Percentiles rank a stretch among this genome's conserved stretches.
These are phyloP conservation scores for Hemicentrotus pulcherrimus DNA, from an alignment of 35 echinoderm and acorn worm genomes.

Conservation along the genomic window DNA sequence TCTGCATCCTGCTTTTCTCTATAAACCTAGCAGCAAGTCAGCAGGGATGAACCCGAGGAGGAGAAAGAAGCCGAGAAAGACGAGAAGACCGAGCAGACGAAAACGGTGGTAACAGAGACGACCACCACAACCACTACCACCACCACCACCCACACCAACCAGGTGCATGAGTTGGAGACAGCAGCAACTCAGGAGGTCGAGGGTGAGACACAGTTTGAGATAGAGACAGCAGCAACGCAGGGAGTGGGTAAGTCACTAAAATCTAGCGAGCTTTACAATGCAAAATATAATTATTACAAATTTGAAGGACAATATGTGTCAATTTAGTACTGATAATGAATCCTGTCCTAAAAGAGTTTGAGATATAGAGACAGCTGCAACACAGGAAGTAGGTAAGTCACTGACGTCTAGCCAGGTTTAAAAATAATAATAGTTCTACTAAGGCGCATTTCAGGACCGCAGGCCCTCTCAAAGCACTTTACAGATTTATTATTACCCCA, in stretches of 20 bases:
- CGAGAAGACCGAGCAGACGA: conserved; percentile 26
- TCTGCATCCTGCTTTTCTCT: background rate
- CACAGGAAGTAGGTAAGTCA: too few relatives aligned
- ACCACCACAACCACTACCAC: background rate
- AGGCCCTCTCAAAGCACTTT: too few relatives aligned
- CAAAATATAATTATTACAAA: too few relatives aligned
- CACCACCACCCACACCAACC: background rate
- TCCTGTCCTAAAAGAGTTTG: too few relatives aligned
- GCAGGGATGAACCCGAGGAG: conserved; percentile 42
- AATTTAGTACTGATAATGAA: too few relatives aligned
- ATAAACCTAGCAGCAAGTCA: background rate
- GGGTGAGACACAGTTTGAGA: background rate
- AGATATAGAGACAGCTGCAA: too few relatives aligned
- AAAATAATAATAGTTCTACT: too few relatives aligned
- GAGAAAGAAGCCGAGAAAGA: conserved; percentile 51
- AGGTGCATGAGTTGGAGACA: background rate
- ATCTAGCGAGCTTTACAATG: background rate
- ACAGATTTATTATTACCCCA: too few relatives aligned
- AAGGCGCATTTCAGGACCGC: too few relatives aligned
- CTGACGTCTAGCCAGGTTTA: too few relatives aligned
- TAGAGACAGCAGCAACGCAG: background rate
- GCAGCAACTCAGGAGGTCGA: background rate
- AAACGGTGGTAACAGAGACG: background rate
- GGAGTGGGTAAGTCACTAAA: background rate
- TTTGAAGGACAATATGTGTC: too few relatives aligned